Conservation (phyloP, 2,888 invertebrate genomes). For the Lamellibrachia satsuma region DNA sequence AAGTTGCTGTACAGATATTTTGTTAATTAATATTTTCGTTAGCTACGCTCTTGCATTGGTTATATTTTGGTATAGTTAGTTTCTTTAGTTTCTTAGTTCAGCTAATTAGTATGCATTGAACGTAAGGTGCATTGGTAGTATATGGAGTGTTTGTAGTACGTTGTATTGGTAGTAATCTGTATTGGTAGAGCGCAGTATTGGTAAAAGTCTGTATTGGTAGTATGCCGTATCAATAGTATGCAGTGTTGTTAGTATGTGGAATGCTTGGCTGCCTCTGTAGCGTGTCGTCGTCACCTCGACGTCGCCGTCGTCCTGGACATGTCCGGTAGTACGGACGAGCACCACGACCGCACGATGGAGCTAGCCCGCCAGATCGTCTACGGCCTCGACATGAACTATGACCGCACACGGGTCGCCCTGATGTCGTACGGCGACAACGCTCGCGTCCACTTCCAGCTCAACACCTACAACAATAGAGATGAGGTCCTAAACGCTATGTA, state of each 20-base stretch:
- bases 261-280: conserved; percentile 14
- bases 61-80: neutral
- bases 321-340: conserved; percentile 52
- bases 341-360: conserved; percentile 44
- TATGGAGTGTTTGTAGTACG: neutral
- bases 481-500: conserved; percentile 19
- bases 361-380: conserved; percentile 51
- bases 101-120: neutral
- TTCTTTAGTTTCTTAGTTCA: too few species aligned
- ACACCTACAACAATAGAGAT: conserved; percentile 25
- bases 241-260: neutral
- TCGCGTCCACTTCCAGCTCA: conserved; percentile 42
- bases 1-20: neutral
- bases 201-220: neutral
- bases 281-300: conserved; percentile 25
- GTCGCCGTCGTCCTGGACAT: conserved; percentile 55
- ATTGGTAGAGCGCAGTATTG: neutral
- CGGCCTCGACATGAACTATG: conserved; percentile 50
- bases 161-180: neutral
- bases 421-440: conserved; percentile 50
- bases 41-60: too few species aligned
- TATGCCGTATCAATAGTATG: neutral
- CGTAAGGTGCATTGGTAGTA: neutral
- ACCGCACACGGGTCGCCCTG: conserved; percentile 50
- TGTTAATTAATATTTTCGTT: neutral